Evolutionary conservation across 1,140 invertebrate species (phyloP).

Genomic region (Philotrypesis tridentata): DNA sequence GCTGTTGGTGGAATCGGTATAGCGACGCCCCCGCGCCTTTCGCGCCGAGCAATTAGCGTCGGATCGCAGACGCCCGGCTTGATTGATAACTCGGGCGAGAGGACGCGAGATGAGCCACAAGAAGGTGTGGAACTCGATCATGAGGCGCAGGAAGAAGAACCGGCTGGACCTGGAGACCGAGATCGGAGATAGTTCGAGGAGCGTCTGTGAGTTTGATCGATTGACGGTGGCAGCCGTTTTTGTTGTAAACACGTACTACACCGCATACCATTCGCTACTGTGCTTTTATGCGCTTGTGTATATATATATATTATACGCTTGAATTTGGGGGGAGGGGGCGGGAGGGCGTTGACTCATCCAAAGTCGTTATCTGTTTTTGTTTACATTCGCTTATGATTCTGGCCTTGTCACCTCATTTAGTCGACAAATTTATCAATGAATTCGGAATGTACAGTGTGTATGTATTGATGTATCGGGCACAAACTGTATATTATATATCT

Average conservation of each 20-base stretch:
- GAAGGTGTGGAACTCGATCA: constrained; percentile 71
- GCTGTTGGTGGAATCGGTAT: not conserved
- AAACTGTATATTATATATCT: too few species aligned
- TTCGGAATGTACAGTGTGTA: not conserved
- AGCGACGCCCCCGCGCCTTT: constrained; percentile 18
- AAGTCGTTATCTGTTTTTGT: constrained; percentile 10
- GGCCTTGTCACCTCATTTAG: not conserved
- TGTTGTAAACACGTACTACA: not conserved
- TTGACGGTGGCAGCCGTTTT: not conserved
- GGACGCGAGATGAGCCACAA: constrained; percentile 66
- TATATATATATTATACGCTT: not conserved
- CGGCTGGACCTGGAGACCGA: constrained; percentile 57
- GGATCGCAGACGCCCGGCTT: constrained; percentile 28
- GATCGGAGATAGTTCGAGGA: constrained; percentile 54
- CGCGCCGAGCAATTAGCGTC: constrained; percentile 40
- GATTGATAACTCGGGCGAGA: constrained; percentile 32
- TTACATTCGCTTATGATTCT: not conserved
- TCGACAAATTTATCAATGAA: not conserved
- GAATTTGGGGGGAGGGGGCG: too few species aligned
- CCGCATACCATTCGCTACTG: not conserved
- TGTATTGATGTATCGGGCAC: not conserved
- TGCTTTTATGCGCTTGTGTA: not conserved
- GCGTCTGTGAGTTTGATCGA: constrained; percentile 59
- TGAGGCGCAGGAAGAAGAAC: constrained; percentile 68
- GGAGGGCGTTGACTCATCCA: not conserved